A percentile compares a stretch with the other conserved stretches of the same genome.
phyloP scores from a whole-genome alignment of 53 echinoderm and acorn worm species.

The Patiria pectinifera region DNA sequence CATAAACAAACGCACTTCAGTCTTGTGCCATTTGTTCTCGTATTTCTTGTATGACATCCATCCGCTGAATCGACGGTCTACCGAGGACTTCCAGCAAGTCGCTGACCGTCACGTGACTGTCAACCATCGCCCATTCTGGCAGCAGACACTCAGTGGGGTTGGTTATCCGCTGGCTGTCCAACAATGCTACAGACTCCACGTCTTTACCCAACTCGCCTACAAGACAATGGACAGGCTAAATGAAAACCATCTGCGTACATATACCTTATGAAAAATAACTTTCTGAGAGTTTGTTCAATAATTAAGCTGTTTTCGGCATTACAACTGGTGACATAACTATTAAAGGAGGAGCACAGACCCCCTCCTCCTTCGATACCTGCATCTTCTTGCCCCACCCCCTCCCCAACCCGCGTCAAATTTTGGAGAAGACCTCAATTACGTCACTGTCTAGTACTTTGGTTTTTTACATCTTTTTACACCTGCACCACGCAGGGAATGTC shows the following conservation, averaged over 20 bases:
- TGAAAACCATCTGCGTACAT: neutral
- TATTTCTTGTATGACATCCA: slow-evolving; percentile 21
- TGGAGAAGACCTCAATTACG: no score
- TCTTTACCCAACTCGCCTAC: slow-evolving; percentile 42
- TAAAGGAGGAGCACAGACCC: no score
- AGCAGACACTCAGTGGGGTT: slow-evolving; percentile 37
- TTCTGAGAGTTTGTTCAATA: no score
- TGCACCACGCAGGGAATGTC: no score
- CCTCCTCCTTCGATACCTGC: no score
- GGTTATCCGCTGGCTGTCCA: neutral
- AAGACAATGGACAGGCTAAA: neutral
- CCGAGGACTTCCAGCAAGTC: slow-evolving; percentile 17
- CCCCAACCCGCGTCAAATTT: no score
- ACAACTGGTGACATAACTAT: no score
- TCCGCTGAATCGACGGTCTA: slow-evolving; percentile 22
- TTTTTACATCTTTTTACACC: no score
- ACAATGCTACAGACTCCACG: neutral
- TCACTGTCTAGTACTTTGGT: no score
- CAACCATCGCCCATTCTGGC: neutral
- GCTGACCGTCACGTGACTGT: slow-evolving; percentile 3
- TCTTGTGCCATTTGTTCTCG: slow-evolving; percentile 3
- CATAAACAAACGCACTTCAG: neutral
- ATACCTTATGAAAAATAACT: no score
- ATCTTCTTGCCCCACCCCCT: no score
- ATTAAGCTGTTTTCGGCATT: no score